Conservation (phyloP, 2,888 invertebrate species). For the Polia nebulosa region DNA sequence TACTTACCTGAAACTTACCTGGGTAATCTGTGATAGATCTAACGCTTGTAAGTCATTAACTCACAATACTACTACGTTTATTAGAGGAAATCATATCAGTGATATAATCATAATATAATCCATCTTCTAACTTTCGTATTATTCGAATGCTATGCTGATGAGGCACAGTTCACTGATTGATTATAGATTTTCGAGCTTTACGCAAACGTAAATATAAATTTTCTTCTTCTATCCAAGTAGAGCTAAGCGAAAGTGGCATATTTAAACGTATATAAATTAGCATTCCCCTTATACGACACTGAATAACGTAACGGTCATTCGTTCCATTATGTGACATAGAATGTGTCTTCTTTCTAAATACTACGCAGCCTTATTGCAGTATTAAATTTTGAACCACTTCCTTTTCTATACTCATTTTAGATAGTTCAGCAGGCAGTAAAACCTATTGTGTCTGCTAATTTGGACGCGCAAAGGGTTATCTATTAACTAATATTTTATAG, state of each 20-base stretch:
- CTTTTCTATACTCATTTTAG: no score
- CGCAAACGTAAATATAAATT: conserved; percentile 19
- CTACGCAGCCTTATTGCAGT: conserved; percentile 21
- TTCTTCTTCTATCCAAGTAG: conserved; percentile 26
- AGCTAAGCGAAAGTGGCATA: conserved; percentile 69
- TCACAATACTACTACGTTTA: not conserved
- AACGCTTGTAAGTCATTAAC: not conserved
- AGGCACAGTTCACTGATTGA: conserved; percentile 37
- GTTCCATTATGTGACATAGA: conserved; percentile 64
- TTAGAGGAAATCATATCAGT: conserved; percentile 15
- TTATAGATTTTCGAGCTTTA: conserved; percentile 41
- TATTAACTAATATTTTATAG: no score
- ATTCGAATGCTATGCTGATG: conserved; percentile 49
- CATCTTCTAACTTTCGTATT: conserved; percentile 52
- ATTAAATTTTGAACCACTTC: no score
- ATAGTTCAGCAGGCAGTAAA: no score
- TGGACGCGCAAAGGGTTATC: no score
- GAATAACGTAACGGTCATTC: conserved; percentile 72
- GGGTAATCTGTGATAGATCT: no score
- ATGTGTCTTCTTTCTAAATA: conserved; percentile 57
- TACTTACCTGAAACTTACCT: no score
- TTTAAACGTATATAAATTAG: conserved; percentile 69
- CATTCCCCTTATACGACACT: conserved; percentile 70
- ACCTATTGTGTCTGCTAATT: no score
- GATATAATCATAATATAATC: conserved; percentile 47